Percentiles rank a stretch among this genome's conserved stretches.
Conservation (phyloP, 2,888 invertebrate species). For the Choristoneura rosaceana region DNA sequence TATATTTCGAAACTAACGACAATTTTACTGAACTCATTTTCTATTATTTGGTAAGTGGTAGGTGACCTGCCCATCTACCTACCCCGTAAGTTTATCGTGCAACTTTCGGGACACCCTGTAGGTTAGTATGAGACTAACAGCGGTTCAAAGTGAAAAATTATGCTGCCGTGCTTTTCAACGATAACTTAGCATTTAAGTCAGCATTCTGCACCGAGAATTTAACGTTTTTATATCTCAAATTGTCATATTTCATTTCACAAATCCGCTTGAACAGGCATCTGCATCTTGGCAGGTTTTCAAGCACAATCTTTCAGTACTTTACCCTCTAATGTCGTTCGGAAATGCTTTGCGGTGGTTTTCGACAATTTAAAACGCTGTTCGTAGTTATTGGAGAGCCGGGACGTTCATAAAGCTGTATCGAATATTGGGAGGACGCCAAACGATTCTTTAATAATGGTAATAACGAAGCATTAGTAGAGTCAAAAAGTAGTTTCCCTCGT, state of each 20-base stretch:
- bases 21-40: too few species aligned
- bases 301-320: slow-evolving; percentile 47
- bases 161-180: neutral
- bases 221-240: slow-evolving; percentile 21
- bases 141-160: neutral
- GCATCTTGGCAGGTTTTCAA: slow-evolving; percentile 52
- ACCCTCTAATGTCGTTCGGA: slow-evolving; percentile 47
- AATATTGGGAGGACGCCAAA: slow-evolving; percentile 52
- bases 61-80: too few species aligned
- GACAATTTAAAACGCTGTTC: slow-evolving; percentile 45
- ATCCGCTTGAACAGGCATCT: slow-evolving; percentile 43
- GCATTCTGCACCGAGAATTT: neutral
- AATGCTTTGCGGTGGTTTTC: slow-evolving; percentile 47
- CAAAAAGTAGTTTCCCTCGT: neutral
- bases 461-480: slow-evolving; percentile 22
- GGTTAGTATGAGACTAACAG: neutral
- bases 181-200: slow-evolving; percentile 5
- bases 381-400: slow-evolving; percentile 46
- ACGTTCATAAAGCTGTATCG: slow-evolving; percentile 51
- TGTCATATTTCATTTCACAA: slow-evolving; percentile 39
- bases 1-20: too few species aligned
- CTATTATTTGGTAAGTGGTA: too few species aligned
- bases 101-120: too few species aligned
- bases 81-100: too few species aligned
- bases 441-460: slow-evolving; percentile 47